These are phyloP conservation scores for Hermodice carunculata DNA, from an alignment of 2,888 invertebrate species.

Conservation along the genomic window DNA sequence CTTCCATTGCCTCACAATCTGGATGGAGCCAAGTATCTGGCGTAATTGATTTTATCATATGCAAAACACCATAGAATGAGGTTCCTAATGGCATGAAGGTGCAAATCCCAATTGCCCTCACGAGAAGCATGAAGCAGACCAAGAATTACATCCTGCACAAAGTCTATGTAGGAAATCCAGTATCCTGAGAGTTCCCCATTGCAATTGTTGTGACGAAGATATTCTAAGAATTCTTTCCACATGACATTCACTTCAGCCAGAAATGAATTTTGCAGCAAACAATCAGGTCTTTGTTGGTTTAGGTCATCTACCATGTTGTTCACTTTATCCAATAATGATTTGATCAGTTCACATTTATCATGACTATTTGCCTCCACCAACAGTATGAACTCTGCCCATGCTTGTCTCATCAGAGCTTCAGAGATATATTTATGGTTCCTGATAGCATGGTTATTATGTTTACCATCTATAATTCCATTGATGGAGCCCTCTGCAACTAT, in stretches of 20 bases:
- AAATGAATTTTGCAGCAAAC: not conserved
- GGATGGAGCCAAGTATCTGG: slow-evolving; percentile 29
- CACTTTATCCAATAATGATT: not conserved
- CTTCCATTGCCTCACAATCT: no score
- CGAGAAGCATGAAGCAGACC: slow-evolving; percentile 17
- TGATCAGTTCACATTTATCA: not conserved
- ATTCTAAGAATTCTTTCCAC: slow-evolving; percentile 15
- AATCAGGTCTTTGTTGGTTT: slow-evolving; percentile 1
- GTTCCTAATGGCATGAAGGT: slow-evolving; percentile 3
- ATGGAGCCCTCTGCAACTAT: slow-evolving; percentile 39
- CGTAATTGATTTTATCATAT: slow-evolving; percentile 24
- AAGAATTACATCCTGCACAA: slow-evolving; percentile 20
- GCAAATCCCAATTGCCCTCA: slow-evolving; percentile 22
- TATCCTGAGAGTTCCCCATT: slow-evolving; percentile 1
- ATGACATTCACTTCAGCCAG: slow-evolving; percentile 1
- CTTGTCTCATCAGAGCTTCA: slow-evolving; percentile 36
- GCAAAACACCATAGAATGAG: slow-evolving; percentile 26
- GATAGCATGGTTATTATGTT: slow-evolving; percentile 15
- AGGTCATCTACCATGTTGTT: not conserved
- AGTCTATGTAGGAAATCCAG: slow-evolving; percentile 20
- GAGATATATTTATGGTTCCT: slow-evolving; percentile 33
- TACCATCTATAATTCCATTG: slow-evolving; percentile 23
- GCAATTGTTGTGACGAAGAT: slow-evolving; percentile 12
- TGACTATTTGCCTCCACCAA: slow-evolving; percentile 21
- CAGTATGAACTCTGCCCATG: slow-evolving; percentile 21